A percentile compares a stretch with the other conserved stretches of the same genome.
Evolutionary conservation across 2,797 vertebrate species (phyloP).

Genomic region (Scolopax bukidnonensis): DNA sequence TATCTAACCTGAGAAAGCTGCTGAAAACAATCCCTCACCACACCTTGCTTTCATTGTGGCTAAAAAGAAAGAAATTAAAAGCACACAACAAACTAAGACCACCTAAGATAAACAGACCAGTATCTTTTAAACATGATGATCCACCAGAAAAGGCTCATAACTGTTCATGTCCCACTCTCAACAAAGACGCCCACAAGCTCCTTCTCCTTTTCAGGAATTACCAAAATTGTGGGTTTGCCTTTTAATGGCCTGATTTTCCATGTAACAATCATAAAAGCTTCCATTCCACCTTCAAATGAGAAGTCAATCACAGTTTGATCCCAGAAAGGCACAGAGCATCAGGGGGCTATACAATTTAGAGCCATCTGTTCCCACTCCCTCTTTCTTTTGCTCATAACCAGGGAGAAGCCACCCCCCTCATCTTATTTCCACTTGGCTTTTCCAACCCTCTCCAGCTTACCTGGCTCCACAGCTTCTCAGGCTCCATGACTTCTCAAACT

Average conservation of each 20-base stretch:
- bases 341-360: background rate
- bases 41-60: background rate
- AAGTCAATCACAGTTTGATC: background rate
- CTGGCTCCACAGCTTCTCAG: background rate
- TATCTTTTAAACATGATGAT: background rate
- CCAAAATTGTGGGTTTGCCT: background rate
- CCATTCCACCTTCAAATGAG: background rate
- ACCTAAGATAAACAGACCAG: background rate
- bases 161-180: background rate
- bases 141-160: background rate
- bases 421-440: background rate
- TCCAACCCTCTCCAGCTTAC: background rate
- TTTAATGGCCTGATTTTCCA: background rate
- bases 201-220: background rate
- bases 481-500: background rate
- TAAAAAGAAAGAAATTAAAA: fast-evolving
- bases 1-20: background rate
- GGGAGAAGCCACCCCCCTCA: background rate
- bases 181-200: background rate
- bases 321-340: background rate
- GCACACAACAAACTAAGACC: background rate
- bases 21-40: background rate
- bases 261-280: background rate
- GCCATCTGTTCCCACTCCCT: constrained; percentile 36
- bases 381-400: background rate